Conservation (phyloP, 1,140 invertebrate genomes). For the Pseudomyrmex dendroicus region DNA sequence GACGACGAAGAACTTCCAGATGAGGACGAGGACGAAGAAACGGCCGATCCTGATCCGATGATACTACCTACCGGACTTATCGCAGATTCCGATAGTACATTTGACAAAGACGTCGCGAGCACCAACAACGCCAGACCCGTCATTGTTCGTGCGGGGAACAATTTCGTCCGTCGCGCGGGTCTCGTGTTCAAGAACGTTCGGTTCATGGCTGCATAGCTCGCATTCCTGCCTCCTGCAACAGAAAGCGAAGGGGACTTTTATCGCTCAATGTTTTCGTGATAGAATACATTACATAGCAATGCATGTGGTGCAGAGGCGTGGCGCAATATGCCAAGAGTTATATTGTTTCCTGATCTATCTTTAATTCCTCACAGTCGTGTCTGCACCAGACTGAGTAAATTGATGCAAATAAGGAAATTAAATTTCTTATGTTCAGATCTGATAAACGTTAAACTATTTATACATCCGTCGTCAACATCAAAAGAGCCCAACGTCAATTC, state of each 20-base stretch:
- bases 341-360: background rate
- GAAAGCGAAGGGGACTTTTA: conserved; percentile 34
- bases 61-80: conserved; percentile 74
- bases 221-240: conserved; percentile 81
- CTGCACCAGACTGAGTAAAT: background rate
- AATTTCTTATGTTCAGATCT: background rate
- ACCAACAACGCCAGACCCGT: conserved; percentile 62
- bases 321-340: background rate
- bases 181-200: conserved; percentile 70
- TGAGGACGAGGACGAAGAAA: conserved; percentile 73
- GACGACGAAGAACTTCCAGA: conserved; percentile 69
- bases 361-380: too few relatives aligned
- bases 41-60: conserved; percentile 70
- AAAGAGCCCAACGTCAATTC: conserved; percentile 20
- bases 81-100: conserved; percentile 73
- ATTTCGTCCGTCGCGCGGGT: conserved; percentile 68
- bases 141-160: conserved; percentile 71
- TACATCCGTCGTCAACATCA: background rate
- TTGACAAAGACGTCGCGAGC: conserved; percentile 55
- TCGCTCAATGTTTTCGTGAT: background rate
- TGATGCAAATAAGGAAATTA: background rate
- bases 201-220: conserved; percentile 73
- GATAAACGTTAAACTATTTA: background rate
- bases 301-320: background rate
- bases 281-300: background rate